phyloP scores from a whole-genome alignment of 1,140 invertebrate species.

The Ephestia elutella region DNA sequence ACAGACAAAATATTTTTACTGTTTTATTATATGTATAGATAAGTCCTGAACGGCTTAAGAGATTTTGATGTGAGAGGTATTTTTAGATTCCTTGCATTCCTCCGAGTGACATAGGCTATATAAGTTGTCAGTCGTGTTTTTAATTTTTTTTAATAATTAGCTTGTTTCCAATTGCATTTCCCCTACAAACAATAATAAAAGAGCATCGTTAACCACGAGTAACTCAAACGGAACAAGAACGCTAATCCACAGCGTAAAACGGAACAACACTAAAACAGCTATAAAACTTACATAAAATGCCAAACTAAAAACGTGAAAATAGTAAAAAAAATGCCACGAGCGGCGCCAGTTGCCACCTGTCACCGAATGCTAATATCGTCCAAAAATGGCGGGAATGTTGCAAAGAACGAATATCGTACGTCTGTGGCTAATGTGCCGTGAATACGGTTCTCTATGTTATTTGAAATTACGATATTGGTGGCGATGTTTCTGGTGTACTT shows the following conservation, averaged over 20 bases:
- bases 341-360: constrained; percentile 35
- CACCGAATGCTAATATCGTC: constrained; percentile 44
- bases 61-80: too few species aligned
- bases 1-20: too few species aligned
- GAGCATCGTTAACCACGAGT: neutral
- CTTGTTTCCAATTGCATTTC: too few species aligned
- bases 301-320: constrained; percentile 13
- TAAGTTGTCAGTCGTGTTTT: too few species aligned
- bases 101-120: too few species aligned
- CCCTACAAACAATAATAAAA: neutral
- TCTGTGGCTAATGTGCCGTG: neutral
- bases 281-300: constrained; percentile 27
- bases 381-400: neutral
- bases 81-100: too few species aligned
- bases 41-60: too few species aligned
- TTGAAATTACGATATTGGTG: too few species aligned
- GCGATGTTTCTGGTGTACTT: too few species aligned
- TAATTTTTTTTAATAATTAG: too few species aligned
- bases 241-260: constrained; percentile 12
- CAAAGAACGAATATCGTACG: constrained; percentile 3
- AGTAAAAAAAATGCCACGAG: constrained; percentile 17
- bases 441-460: neutral
- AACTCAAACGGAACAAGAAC: neutral
- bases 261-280: constrained; percentile 18
- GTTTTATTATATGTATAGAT: too few species aligned